Evolutionary conservation across 2,888 invertebrate genomes (phyloP).

Genomic region (Ormyrus thymus): DNA sequence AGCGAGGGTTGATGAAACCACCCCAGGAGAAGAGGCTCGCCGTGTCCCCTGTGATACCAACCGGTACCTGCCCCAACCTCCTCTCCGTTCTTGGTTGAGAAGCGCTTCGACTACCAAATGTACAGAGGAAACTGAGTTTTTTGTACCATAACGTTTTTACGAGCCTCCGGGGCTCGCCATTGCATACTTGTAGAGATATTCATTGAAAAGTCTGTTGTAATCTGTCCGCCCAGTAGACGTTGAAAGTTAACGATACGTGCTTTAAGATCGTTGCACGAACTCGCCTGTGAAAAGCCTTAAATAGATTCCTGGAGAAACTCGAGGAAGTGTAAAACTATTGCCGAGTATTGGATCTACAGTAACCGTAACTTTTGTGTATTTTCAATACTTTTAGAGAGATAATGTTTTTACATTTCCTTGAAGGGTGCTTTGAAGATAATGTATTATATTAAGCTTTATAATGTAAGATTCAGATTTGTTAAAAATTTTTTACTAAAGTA

Average conservation of each 20-base stretch:
- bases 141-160: constrained; percentile 8
- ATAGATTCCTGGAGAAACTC: not conserved
- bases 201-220: constrained; percentile 7
- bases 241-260: constrained; percentile 7
- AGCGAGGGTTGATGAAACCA: constrained; percentile 76
- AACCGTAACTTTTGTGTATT: not conserved
- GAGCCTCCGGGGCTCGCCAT: constrained; percentile 2
- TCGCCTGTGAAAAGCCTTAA: constrained; percentile 8
- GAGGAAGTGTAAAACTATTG: constrained; percentile 19
- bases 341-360: too few relatives aligned
- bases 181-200: not conserved
- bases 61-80: not conserved
- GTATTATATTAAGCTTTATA: constrained; percentile 4
- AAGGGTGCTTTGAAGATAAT: constrained; percentile 16
- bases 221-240: constrained; percentile 8
- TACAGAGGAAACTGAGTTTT: constrained; percentile 7
- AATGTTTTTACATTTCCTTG: constrained; percentile 24
- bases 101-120: not conserved
- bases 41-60: not conserved
- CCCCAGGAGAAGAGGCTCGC: too few relatives aligned
- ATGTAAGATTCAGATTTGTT: not conserved
- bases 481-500: too few relatives aligned
- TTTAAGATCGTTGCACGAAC: not conserved
- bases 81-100: not conserved
- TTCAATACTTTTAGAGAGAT: not conserved